Base-by-base conservation (phyloP, 1,140 invertebrate genomes). In the Musca vetustissima region DNA sequence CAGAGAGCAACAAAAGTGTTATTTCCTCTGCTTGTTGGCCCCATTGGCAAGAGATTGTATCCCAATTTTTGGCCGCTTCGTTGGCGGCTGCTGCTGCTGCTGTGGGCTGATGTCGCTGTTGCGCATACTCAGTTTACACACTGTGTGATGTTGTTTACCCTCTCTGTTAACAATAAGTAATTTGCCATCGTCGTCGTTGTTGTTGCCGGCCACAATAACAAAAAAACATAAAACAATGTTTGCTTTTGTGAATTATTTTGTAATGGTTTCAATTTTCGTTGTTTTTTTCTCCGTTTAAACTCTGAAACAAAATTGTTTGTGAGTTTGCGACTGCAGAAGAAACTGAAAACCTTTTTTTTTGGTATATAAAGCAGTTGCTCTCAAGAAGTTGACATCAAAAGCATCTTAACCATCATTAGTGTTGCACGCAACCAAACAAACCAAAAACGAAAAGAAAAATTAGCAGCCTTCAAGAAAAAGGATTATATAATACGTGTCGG, bases 311-410 rank as follows among this genome's bases (percentile, higher is more conserved):
- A 28, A 43, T 43, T 6, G 6, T 43, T 6, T 43, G 36, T 43
- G 36, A 6, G 36, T 43, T 43, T n/a, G n/a, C 15, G 4, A 9
- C 21, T 32, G 57, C 57, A 17, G 22, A 24, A 61, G 28, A 61
- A 15, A 61, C n/a, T n/a, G n/a, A 43, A 43, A 43, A 43, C 36
- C 11, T 43, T 13, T 43, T 43, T 43, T 47, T 24, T 49, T 65
- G 71, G 77, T 81, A 81, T 81, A 80, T 73, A 81, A 80, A 73
- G 73, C 72, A 72, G 72, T 69, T 73, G 71, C 69, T 72, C 67
- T 72, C 49, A 53, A 71, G 76, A 81, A 75, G 73, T 76, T 76
- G 76, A 74, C 78, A 81, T 80, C 79, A 81, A 81, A 81, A 71
- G 79, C 77, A 80, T 81, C 79, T 81, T 69, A 75, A 71, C 66